These are phyloP conservation scores for Eidolon helvum DNA, from an alignment of 2,113 vertebrate genomes.

Conservation along the genomic window DNA sequence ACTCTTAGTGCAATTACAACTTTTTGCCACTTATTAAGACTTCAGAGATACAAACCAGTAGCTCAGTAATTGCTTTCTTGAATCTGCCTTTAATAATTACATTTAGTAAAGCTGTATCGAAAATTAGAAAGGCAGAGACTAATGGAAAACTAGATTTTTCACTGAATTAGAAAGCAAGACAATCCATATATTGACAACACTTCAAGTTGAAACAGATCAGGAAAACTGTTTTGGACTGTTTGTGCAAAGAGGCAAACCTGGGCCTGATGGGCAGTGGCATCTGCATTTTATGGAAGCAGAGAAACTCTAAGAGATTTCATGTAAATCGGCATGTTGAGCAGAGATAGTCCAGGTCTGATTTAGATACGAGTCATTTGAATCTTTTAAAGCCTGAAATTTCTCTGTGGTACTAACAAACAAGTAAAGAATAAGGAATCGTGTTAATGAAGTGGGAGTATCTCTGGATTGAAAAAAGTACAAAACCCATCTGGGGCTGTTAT, in stretches of 20 bases:
- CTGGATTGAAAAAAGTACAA: slow-evolving; percentile 49
- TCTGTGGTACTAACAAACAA: slow-evolving; percentile 64
- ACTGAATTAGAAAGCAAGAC: slow-evolving; percentile 96
- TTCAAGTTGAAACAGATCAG: slow-evolving; percentile 97
- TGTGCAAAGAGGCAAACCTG: slow-evolving; percentile 88
- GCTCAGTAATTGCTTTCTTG: slow-evolving; percentile 98
- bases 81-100: slow-evolving; percentile 99
- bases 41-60: slow-evolving; percentile 95
- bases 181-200: slow-evolving; percentile 99
- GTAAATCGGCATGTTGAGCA: slow-evolving; percentile 81
- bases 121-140: slow-evolving; percentile 94
- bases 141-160: slow-evolving; percentile 99
- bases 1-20: slow-evolving; percentile 79
- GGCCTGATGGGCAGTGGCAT: slow-evolving; percentile 90
- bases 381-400: slow-evolving; percentile 79
- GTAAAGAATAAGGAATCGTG: slow-evolving; percentile 76
- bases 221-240: slow-evolving; percentile 98
- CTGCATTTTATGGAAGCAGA: slow-evolving; percentile 82
- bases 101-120: slow-evolving; percentile 92
- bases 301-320: slow-evolving; percentile 87
- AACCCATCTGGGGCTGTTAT: slow-evolving; percentile 8
- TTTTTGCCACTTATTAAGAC: slow-evolving; percentile 95
- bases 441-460: slow-evolving; percentile 74
- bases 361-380: slow-evolving; percentile 81
- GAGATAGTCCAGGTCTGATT: slow-evolving; percentile 80